Conservation (phyloP, 2,888 invertebrate species). For the Cheilosia urbana region DNA sequence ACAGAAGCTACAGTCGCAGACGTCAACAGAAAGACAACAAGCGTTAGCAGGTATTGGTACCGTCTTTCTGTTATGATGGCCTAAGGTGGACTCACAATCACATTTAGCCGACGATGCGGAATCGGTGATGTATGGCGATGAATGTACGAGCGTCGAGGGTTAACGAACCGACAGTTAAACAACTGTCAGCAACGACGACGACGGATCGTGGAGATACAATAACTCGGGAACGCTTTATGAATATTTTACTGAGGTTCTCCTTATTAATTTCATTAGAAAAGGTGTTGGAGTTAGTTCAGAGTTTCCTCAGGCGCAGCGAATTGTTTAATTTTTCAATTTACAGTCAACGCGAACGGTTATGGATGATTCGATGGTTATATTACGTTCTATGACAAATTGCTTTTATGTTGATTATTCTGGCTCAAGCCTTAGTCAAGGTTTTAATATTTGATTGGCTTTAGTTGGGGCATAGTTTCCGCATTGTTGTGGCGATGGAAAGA, state of each 20-base stretch:
- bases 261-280: conserved; percentile 32
- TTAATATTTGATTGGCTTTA: not conserved
- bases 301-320: not conserved
- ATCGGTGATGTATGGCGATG: conserved; percentile 16
- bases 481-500: not conserved
- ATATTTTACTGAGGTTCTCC: conserved; percentile 16
- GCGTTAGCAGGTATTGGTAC: conserved; percentile 16
- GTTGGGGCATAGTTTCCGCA: conserved; percentile 35
- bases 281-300: conserved; percentile 18
- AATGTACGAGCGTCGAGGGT: conserved; percentile 34
- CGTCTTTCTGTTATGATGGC: not conserved
- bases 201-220: conserved; percentile 6
- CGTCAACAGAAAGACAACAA: conserved; percentile 29
- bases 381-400: conserved; percentile 47
- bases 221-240: conserved; percentile 19
- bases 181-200: conserved; percentile 36
- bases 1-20: conserved; percentile 45
- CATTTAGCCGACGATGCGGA: not conserved
- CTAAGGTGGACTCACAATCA: conserved; percentile 33
- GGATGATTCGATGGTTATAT: conserved; percentile 9
- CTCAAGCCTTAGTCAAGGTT: conserved; percentile 26
- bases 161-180: conserved; percentile 53
- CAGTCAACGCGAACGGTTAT: conserved; percentile 37
- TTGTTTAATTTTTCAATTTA: conserved; percentile 13
- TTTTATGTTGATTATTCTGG: conserved; percentile 28